Percentiles rank a stretch among this genome's conserved stretches.
These are phyloP conservation scores for Tipula lateralis DNA, from an alignment of 2,888 invertebrate species.

Conservation along the genomic window DNA sequence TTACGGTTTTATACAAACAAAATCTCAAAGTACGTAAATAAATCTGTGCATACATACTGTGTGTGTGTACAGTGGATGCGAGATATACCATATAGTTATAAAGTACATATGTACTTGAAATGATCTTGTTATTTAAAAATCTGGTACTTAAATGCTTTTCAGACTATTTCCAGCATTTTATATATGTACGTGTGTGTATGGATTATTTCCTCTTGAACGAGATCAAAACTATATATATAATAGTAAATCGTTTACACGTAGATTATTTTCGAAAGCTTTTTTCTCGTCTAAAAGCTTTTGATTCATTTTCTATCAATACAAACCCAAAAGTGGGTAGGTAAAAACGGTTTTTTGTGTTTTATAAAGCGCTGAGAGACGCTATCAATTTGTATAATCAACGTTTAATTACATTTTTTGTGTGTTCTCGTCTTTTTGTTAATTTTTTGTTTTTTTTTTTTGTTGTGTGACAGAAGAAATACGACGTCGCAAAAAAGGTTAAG, in stretches of 20 bases:
- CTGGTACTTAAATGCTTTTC: neutral
- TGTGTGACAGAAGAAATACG: neutral
- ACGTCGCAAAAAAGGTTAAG: neutral
- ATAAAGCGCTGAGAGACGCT: neutral
- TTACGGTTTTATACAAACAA: neutral
- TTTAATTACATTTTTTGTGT: neutral
- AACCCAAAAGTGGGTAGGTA: neutral
- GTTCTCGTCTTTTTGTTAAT: no score
- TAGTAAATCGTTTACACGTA: neutral
- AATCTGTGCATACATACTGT: neutral
- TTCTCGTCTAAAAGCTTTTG: neutral
- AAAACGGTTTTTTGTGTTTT: neutral
- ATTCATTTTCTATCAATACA: neutral
- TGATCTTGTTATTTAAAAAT: neutral
- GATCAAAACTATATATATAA: neutral
- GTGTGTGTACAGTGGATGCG: neutral
- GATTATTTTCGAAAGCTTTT: neutral
- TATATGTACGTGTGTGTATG: neutral
- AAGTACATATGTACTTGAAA: neutral
- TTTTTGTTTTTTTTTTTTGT: no score
- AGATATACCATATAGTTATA: neutral
- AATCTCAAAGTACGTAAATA: neutral
- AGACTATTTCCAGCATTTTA: neutral
- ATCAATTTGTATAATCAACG: neutral
- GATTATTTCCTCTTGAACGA: neutral